Percentiles rank a stretch among this genome's conserved stretches.
These are phyloP conservation scores for Arctia plantaginis DNA, from an alignment of 2,888 invertebrate species.

Conservation along the genomic window DNA sequence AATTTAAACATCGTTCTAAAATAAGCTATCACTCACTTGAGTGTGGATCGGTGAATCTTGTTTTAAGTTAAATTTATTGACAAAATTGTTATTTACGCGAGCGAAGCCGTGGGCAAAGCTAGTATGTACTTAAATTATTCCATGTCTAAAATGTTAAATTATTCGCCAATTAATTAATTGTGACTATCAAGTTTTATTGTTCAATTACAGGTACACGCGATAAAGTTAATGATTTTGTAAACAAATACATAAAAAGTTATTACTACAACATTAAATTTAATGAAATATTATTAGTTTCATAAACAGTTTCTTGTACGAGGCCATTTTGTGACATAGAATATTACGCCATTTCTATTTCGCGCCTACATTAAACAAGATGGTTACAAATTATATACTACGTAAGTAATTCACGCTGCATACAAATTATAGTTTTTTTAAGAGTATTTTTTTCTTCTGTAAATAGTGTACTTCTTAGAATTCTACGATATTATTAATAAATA, in stretches of 20 bases:
- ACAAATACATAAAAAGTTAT: conserved; percentile 7
- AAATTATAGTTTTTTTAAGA: too few relatives aligned
- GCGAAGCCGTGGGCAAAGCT: too few relatives aligned
- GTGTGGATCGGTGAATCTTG: too few relatives aligned
- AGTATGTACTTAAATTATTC: neutral
- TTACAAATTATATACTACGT: neutral
- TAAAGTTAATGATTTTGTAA: conserved; percentile 10
- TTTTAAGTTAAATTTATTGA: too few relatives aligned
- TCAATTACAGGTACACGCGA: conserved; percentile 7
- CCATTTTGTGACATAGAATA: neutral
- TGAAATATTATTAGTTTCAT: conserved; percentile 4
- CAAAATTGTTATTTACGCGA: too few relatives aligned
- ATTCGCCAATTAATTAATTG: too few relatives aligned
- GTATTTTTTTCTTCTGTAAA: too few relatives aligned
- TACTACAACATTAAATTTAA: neutral
- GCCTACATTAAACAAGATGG: neutral
- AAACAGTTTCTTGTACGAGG: neutral
- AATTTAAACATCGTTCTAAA: too few relatives aligned
- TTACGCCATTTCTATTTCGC: neutral
- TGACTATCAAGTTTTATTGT: neutral
- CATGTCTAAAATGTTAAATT: neutral
- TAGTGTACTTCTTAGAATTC: too few relatives aligned
- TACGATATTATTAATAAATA: too few relatives aligned
- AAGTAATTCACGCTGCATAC: neutral
- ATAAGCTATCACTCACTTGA: too few relatives aligned